A percentile compares a stretch with the other conserved stretches of the same genome.
Evolutionary conservation across 2,797 vertebrate genomes (phyloP).

Genomic region (Hapalemur alaotrensis): DNA sequence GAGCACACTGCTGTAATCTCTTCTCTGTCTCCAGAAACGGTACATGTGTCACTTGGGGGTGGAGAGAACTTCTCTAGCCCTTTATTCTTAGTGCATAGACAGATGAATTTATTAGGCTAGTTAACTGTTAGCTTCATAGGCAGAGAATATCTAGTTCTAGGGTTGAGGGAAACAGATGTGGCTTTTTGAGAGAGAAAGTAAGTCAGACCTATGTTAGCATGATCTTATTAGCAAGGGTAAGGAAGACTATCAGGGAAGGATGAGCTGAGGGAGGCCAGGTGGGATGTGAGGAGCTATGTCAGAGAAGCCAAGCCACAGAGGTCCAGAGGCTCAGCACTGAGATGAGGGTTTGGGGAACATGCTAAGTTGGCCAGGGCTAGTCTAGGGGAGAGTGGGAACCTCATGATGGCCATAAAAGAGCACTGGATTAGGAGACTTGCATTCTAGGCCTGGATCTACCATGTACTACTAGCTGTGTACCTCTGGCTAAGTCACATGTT

Average conservation of each 20-base stretch:
- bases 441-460: not conserved
- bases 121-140: not conserved
- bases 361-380: not conserved
- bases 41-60: not conserved
- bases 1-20: not conserved
- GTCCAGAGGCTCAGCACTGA: not conserved
- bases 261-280: not conserved
- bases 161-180: not conserved
- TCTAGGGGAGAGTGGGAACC: not conserved
- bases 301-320: not conserved
- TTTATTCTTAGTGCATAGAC: not conserved
- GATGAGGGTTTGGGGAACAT: not conserved
- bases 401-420: not conserved
- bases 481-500: not conserved
- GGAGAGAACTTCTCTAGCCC: not conserved
- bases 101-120: constrained; percentile 12
- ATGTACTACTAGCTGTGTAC: not conserved
- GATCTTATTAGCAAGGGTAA: not conserved
- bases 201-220: not conserved
- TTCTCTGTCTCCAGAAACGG: not conserved
- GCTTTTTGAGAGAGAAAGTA: not conserved
- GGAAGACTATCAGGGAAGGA: not conserved
- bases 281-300: not conserved
- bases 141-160: not conserved
- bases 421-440: not conserved